Percentiles rank a stretch among this genome's conserved stretches.
Conservation (phyloP, 30 jellyfish, hydroid and myxozoan species). For the Hydractinia symbiolongicarpus region DNA sequence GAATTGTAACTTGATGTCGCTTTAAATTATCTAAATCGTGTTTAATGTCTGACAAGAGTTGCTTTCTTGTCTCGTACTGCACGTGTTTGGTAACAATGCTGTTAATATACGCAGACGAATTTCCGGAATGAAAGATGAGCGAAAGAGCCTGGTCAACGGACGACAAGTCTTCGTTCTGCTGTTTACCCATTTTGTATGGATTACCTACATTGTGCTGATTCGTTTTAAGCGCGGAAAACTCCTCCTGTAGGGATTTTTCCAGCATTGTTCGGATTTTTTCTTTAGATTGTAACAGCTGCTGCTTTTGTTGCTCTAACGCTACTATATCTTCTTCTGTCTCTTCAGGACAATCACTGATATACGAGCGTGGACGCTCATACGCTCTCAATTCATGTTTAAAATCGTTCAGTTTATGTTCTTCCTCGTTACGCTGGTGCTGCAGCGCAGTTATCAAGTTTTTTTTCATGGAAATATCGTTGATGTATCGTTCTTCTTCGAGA, state of each 20-base stretch:
- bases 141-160: slow-evolving; percentile 16
- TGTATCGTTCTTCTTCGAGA: not conserved
- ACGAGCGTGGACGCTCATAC: slow-evolving; percentile 12
- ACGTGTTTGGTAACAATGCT: not conserved
- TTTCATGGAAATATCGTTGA: not conserved
- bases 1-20: slow-evolving; percentile 16
- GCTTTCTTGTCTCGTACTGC: slow-evolving; percentile 13
- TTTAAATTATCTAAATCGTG: not conserved
- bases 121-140: slow-evolving; percentile 24
- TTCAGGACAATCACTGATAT: slow-evolving; percentile 30
- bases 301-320: slow-evolving; percentile 18
- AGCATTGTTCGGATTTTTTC: slow-evolving; percentile 43
- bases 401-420: not conserved
- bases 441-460: not conserved
- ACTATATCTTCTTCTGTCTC: slow-evolving; percentile 33
- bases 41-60: slow-evolving; percentile 5
- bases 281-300: slow-evolving; percentile 50
- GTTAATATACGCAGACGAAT: slow-evolving; percentile 1
- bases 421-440: not conserved
- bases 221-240: not conserved
- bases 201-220: not conserved
- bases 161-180: not conserved
- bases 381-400: not conserved
- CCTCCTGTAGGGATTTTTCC: slow-evolving; percentile 21
- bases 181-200: not conserved